A percentile compares a stretch with the other conserved stretches of the same genome.
Conservation (phyloP, 1,140 invertebrate species). For the Alviniconcha marisindica region DNA sequence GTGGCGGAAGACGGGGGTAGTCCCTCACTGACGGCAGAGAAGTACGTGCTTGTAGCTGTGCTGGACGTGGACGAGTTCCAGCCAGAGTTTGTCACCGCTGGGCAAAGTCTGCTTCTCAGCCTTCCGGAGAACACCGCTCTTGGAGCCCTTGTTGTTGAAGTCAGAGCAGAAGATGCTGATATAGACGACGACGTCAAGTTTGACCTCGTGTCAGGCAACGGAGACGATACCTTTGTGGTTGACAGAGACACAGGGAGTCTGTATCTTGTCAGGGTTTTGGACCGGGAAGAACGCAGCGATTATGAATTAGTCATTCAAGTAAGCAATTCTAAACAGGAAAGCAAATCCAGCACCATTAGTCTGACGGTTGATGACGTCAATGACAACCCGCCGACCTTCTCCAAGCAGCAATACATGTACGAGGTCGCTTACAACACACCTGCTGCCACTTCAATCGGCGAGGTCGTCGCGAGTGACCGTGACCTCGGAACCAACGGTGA, state of each 20-base stretch:
- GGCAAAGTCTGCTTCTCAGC: not conserved
- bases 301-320: slow-evolving; percentile 92
- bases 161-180: not conserved
- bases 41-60: not conserved
- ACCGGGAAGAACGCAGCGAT: slow-evolving; percentile 90
- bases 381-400: slow-evolving; percentile 66
- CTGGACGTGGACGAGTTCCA: not conserved
- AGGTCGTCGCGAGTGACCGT: slow-evolving; percentile 91
- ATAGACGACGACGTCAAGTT: not conserved
- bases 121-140: not conserved
- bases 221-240: slow-evolving; percentile 86
- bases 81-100: not conserved
- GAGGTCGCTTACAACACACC: slow-evolving; percentile 83
- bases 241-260: slow-evolving; percentile 83
- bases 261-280: slow-evolving; percentile 91
- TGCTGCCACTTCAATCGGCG: slow-evolving; percentile 84
- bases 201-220: slow-evolving; percentile 79
- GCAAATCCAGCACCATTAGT: slow-evolving; percentile 50
- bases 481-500: slow-evolving; percentile 90
- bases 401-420: slow-evolving; percentile 54
- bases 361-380: slow-evolving; percentile 84
- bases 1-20: not conserved
- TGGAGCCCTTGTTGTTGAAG: not conserved
- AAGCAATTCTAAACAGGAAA: slow-evolving; percentile 58
- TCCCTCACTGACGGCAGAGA: not conserved